A percentile compares a stretch with the other conserved stretches of the same genome.
phyloP scores from a whole-genome alignment of 2,797 vertebrate species.

The Mormyrus proboscirostris region DNA sequence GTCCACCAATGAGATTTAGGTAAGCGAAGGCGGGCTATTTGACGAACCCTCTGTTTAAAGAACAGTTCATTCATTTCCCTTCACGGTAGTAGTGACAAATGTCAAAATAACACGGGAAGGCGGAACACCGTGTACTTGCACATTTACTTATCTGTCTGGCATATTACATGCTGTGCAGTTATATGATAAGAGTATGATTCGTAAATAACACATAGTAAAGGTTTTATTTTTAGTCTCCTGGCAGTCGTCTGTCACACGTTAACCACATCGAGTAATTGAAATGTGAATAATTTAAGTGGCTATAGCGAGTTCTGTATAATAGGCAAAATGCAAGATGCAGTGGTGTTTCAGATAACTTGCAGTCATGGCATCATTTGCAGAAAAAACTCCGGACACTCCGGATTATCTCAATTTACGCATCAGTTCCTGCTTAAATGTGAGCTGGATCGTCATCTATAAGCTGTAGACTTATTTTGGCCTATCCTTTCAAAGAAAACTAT shows the following conservation, averaged over 20 bases:
- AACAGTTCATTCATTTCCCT: constrained; percentile 54
- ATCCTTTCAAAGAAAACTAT: background rate
- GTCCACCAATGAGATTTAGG: constrained; percentile 52
- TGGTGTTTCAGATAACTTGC: background rate
- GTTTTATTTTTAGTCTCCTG: background rate
- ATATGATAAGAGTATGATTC: constrained; percentile 5
- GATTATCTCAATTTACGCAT: background rate
- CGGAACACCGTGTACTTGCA: background rate
- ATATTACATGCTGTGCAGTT: background rate
- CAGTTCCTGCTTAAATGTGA: background rate
- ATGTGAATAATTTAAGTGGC: background rate
- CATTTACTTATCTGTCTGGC: background rate
- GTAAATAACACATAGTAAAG: background rate
- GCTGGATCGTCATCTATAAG: background rate
- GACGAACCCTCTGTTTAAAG: constrained; percentile 52
- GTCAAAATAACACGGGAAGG: background rate
- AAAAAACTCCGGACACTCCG: background rate
- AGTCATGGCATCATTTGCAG: background rate
- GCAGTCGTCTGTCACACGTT: background rate
- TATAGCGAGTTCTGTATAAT: background rate
- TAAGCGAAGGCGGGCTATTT: constrained; percentile 67
- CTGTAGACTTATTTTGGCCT: background rate
- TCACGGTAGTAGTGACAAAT: background rate
- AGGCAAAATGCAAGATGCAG: background rate
- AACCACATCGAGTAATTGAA: background rate